Base-by-base conservation (phyloP, 1,140 invertebrate species). In the Pachyrhynchus sulphureomaculatus region DNA sequence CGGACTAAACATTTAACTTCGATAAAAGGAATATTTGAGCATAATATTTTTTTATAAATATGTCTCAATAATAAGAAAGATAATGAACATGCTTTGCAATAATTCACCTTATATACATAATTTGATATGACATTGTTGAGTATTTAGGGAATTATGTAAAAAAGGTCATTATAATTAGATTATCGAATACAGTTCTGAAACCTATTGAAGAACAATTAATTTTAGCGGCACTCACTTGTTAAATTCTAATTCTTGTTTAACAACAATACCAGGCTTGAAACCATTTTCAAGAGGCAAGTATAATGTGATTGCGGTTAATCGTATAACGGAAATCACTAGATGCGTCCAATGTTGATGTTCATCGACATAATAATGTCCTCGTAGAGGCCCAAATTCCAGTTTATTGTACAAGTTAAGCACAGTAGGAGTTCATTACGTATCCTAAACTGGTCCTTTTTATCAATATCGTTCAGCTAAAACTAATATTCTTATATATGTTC, bases 271-370 rank as follows among this genome's bases (percentile, higher is more conserved):
- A 39, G 54, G 55, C 51, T 47, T 21, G 60, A 58, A 63, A 56
- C 54, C 48, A 59, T 60, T 57, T 61, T 60, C 45, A 55, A 61
- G 58, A 66, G 66, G 67, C 72, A 65, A 49, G 63, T 58, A 69
- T 75, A 75, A 75, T 73, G 70, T 68, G 73, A 75, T 75, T 75
- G 72, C 68, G 73, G 73, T 73, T 72, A 73, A 75, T 75, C 73
- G 70, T 67, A 72, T 73, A 72, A 73, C 69, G 69, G 69, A 73
- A 73, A 74, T 69, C 69, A 59, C 51, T 60, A 62, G 68, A 65
- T 73, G 73, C 72, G 69, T 70, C 71, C 70, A 73, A 61, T 71
- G 70, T 72, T 65, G 66, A 70, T 67, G 62, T 69, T 59, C 68
- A 70, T 66, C 68, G 64, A 63, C 66, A 64, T 59, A 67, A 55